Percentiles rank a stretch among this genome's conserved stretches.
Evolutionary conservation across 2,888 invertebrate genomes (phyloP).

Genomic region (Spodoptera exigua): DNA sequence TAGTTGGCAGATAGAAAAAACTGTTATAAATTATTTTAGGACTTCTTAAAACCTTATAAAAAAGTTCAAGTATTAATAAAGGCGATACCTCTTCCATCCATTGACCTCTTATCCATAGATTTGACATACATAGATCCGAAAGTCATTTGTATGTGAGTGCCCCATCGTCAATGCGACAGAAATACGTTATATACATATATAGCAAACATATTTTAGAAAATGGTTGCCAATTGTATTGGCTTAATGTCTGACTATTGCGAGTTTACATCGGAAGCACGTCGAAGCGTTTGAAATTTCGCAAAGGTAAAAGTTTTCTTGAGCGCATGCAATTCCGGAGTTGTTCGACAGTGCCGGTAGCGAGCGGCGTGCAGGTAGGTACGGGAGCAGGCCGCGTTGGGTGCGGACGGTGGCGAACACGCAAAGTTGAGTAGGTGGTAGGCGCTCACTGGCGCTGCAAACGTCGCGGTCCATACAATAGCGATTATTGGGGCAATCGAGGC

Average conservation of each 20-base stretch:
- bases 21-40: no score
- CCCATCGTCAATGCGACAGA: no score
- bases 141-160: no score
- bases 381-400: conserved; percentile 19
- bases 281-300: conserved; percentile 81
- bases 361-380: conserved; percentile 52
- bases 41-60: no score
- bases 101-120: no score
- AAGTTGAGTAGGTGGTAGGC: conserved; percentile 49
- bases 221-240: conserved; percentile 77
- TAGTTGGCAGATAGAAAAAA: no score
- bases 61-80: no score
- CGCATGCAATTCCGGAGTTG: conserved; percentile 83
- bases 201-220: conserved; percentile 66
- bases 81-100: no score
- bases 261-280: conserved; percentile 78
- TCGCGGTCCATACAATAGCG: conserved; percentile 76
- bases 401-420: conserved; percentile 44
- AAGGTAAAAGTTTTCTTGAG: conserved; percentile 83
- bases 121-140: no score
- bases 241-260: conserved; percentile 77
- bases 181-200: conserved; percentile 23
- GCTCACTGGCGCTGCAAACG: conserved; percentile 56
- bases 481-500: conserved; percentile 85
- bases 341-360: conserved; percentile 67